Evolutionary conservation across 2,888 invertebrate genomes (phyloP), one percentile per base, ranked within the genome.

Genomic region (Ectropis crepuscularia): DNA sequence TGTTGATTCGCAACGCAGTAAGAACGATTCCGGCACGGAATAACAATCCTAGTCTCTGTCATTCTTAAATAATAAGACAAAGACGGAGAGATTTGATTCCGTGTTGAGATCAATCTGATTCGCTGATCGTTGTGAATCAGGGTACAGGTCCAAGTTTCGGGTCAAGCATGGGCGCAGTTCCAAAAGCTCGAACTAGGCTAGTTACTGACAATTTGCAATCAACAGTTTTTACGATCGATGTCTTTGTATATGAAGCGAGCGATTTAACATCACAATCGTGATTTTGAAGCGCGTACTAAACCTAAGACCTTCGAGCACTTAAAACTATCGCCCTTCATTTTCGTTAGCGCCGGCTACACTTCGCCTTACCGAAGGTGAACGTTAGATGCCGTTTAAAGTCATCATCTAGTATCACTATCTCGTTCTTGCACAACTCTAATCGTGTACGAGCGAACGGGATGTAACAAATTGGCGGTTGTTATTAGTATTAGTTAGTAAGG

Each of bases 281-380:
- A 81, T 82, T 81, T 81, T 80, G 77, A 75, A 78, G 76, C 80
- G 85, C 88, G 63, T 89, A 88, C 84, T 83, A 83, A 74, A 79
- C 75, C 76, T 75, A 84, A 83, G 79, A 85, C 91, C 90, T 91
- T 91, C 90, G 79, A 87, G 82, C 80, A 80, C 82, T 85, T 80
- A 79, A 84, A 86, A 82, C 80, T 81, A 85, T 85, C 84, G 91
- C 91, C 92, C 92, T 92, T 92, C 91, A 86, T 90, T 90, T 91
- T 91, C 79, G 90, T 92, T 90, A 92, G 88, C 90, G 86, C 87
- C 88, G 85, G 82, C 84, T 80, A 85, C 80, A 88, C 84, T 83
- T 82, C 86, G 86, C 89, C 88, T 88, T 83, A 78, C 78, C 77
- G 88, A 90, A 91, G 90, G 91, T 89, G 81, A 90, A 82, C 85